Percentiles rank a stretch among this genome's conserved stretches.
These are phyloP conservation scores for Oasisia sp. DNA, from an alignment of 2,888 invertebrate genomes.

Conservation along the genomic window DNA sequence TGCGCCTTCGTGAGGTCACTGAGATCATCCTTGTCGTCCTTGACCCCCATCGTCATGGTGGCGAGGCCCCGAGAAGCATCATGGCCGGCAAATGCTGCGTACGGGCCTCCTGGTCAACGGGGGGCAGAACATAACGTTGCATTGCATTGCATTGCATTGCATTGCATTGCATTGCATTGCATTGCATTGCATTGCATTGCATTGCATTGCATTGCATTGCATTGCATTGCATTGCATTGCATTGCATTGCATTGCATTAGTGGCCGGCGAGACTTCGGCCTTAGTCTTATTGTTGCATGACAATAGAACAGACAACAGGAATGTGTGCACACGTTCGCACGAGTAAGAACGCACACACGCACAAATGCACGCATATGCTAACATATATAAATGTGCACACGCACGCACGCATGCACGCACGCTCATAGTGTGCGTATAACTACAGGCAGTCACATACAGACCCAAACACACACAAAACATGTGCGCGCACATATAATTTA, in stretches of 20 bases:
- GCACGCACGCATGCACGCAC: neutral
- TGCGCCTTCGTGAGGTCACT: constrained; percentile 23
- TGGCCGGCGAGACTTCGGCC: too few species aligned
- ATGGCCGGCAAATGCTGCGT: constrained; percentile 17
- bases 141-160: too few species aligned
- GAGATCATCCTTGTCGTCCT: constrained; percentile 23
- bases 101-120: neutral
- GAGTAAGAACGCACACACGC: neutral
- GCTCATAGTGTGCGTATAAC: neutral
- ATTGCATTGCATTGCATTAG: too few species aligned
- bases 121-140: neutral
- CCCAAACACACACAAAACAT: neutral
- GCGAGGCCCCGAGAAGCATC: constrained; percentile 20
- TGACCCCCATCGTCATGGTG: constrained; percentile 25
- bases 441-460: neutral
- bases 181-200: too few species aligned
- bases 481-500: neutral
- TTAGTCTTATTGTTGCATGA: too few species aligned
- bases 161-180: too few species aligned
- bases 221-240: too few species aligned
- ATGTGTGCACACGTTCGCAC: neutral
- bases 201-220: too few species aligned
- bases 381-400: neutral
- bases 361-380: too few species aligned
- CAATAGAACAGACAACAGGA: too few species aligned